These are phyloP conservation scores for Drosophila tanythrix DNA, from an alignment of 2,888 invertebrate species.

Conservation along the genomic window DNA sequence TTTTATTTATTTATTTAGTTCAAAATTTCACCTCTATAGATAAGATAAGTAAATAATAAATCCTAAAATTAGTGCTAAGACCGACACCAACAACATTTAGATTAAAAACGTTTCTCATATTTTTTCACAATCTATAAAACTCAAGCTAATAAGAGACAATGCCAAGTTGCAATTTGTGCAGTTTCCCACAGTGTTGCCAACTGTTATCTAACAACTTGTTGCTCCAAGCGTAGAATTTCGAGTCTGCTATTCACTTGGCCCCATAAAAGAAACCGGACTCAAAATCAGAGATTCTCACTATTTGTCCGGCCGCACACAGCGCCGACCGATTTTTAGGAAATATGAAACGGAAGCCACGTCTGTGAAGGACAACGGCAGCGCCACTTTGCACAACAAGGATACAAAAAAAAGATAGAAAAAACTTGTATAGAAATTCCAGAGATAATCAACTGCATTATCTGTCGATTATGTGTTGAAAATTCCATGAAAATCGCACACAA, in stretches of 20 bases:
- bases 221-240: conserved; percentile 42
- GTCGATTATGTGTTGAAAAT: conserved; percentile 72
- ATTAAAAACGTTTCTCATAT: not conserved
- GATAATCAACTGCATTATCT: conserved; percentile 76
- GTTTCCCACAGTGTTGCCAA: conserved; percentile 21
- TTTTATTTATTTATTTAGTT: not conserved
- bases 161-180: not conserved
- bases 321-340: conserved; percentile 44
- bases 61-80: not conserved
- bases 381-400: conserved; percentile 55
- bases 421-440: conserved; percentile 66
- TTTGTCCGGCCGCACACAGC: conserved; percentile 65
- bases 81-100: not conserved
- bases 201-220: conserved; percentile 17
- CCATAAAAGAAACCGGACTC: conserved; percentile 39
- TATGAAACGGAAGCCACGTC: conserved; percentile 67
- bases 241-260: conserved; percentile 22
- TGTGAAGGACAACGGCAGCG: conserved; percentile 62
- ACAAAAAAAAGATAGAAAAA: conserved; percentile 12
- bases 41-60: not conserved
- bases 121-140: not conserved
- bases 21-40: not conserved
- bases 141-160: not conserved
- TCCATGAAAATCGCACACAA: conserved; percentile 73
- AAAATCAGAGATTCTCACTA: conserved; percentile 45